Evolutionary conservation across 2,113 vertebrate species (phyloP), one percentile per base, ranked within the genome.

Genomic region (Condylura cristata): DNA sequence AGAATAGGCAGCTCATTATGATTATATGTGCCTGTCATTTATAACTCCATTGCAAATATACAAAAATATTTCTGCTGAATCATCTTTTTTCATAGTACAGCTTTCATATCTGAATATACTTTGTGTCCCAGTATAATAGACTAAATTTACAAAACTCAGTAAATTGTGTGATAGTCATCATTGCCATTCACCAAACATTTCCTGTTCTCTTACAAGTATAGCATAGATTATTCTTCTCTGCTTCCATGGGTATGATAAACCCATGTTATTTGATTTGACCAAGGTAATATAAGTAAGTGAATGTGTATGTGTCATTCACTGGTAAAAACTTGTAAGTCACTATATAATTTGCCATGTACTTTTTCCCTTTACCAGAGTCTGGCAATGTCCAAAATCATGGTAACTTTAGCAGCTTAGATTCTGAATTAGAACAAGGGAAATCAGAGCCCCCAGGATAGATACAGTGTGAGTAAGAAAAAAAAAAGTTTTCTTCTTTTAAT

Each of bases 1-100:
- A 75, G 14, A 85, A 44, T 66, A 89, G 76, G 30, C 24, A 75
- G 46, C 44, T 65, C 72, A 68, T 51, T 87, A 37, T 74, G 26
- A 95, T 13, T 53, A 78, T 26, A 63, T 58, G 61, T 80, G 78
- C 48, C 44, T 76, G 16, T 74, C 72, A 75, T 63, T 83, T 74
- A 89, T 37, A 96, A 61, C 4, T 65, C 63, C 32, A 20, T 30
- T 84, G n/a, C 16, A 95, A 90, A 90, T 74, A 37, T n/a, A 44
- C 71, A 83, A 84, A 92, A 89, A 70, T 80, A 66, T 71, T 85
- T 91, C 44, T 70, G 26, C 5, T 78, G 34, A 86, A 18, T 80
- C 48, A 75, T 78, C 71, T 75, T 90, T 89, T 90, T 53, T 84
- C 65, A 34, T 41, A 24, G 24, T 53, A 48, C 37, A 65, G 6